phyloP scores from a whole-genome alignment of 2,797 vertebrate species.

The Otus scops region DNA sequence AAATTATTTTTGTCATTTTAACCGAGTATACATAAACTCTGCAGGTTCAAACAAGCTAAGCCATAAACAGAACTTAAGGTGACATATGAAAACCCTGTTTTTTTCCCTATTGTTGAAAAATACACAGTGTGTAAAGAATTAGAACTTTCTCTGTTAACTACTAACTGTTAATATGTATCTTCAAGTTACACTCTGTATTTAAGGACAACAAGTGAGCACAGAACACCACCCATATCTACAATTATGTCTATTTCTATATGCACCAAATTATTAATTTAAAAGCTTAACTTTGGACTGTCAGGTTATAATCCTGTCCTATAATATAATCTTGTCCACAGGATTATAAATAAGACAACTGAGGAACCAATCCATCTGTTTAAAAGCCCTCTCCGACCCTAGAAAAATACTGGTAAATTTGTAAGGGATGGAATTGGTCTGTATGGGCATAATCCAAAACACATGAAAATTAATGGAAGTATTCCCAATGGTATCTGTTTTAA shows the following conservation, averaged over 20 bases:
- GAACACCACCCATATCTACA: neutral
- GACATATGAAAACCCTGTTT: neutral
- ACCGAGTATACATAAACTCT: neutral
- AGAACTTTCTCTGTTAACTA: neutral
- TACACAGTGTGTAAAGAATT: neutral
- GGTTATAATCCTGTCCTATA: too few relatives aligned
- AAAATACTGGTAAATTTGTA: neutral
- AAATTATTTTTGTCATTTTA: neutral
- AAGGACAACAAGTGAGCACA: neutral
- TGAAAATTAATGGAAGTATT: neutral
- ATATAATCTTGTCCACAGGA: too few relatives aligned
- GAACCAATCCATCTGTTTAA: neutral
- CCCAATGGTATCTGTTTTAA: neutral
- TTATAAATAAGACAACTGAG: neutral
- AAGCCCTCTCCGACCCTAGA: neutral
- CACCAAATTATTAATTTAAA: neutral
- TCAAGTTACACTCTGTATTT: neutral
- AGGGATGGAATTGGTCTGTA: neutral
- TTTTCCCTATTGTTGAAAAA: neutral
- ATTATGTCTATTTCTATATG: neutral
- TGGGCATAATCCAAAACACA: neutral
- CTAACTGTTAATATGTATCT: neutral
- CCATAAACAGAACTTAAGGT: neutral
- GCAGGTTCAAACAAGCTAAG: neutral
- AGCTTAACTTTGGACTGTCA: neutral